phyloP scores from a whole-genome alignment of 2,888 invertebrate species.

The Himalopsyche japonica region DNA sequence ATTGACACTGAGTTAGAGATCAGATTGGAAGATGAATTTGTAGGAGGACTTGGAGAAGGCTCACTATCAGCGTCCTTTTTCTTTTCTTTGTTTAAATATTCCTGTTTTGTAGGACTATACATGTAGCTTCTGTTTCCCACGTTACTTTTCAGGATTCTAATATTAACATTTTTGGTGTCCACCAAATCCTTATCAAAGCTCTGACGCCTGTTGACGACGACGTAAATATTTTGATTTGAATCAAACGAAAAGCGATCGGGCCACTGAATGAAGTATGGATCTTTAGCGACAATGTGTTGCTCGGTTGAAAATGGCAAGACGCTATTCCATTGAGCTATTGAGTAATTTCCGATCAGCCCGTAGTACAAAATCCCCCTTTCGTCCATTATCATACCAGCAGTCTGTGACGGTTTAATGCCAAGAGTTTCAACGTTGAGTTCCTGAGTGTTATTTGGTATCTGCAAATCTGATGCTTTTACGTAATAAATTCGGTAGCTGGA shows the following conservation, averaged over 20 bases:
- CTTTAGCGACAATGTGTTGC: conserved; percentile 68
- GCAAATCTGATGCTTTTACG: conserved; percentile 64
- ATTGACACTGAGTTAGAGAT: background rate
- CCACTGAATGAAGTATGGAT: conserved; percentile 72
- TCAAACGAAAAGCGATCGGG: conserved; percentile 73
- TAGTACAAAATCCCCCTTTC: conserved; percentile 69
- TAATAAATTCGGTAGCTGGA: conserved; percentile 71
- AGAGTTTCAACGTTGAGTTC: conserved; percentile 60
- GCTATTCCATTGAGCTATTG: conserved; percentile 73
- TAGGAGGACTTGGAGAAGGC: background rate
- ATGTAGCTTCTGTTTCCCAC: conserved; percentile 68
- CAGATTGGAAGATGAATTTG: background rate
- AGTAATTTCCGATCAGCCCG: conserved; percentile 69
- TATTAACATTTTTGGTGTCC: conserved; percentile 64
- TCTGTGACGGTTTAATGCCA: conserved; percentile 68
- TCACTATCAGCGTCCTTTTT: background rate
- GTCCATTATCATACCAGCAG: conserved; percentile 78
- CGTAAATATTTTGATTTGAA: conserved; percentile 66
- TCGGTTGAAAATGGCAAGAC: conserved; percentile 60
- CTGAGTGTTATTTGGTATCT: conserved; percentile 50
- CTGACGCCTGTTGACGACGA: conserved; percentile 69
- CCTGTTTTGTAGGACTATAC: conserved; percentile 49
- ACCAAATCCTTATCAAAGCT: conserved; percentile 67
- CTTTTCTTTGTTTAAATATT: background rate
- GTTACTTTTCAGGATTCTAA: conserved; percentile 66